phyloP scores from a whole-genome alignment of 2,113 vertebrate genomes.

The Ameiurus melas region DNA sequence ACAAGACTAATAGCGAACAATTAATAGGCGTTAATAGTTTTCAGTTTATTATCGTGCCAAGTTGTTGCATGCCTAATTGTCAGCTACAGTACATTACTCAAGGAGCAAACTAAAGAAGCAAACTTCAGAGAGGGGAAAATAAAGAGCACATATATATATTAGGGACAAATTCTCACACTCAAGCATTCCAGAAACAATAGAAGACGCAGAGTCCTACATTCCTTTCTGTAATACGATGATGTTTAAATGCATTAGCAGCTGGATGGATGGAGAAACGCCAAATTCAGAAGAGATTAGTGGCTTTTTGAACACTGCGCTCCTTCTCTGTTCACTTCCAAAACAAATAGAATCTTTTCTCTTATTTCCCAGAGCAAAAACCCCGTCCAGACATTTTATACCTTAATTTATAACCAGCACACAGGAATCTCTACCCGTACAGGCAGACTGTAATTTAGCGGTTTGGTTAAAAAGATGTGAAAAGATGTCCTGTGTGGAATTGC shows the following conservation, averaged over 20 bases:
- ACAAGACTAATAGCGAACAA: background rate
- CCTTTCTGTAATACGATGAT: slow-evolving; percentile 62
- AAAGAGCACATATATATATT: background rate
- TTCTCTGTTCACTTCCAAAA: slow-evolving; percentile 33
- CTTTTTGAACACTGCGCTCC: slow-evolving; percentile 16
- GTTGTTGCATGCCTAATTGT: background rate
- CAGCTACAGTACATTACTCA: too few species aligned
- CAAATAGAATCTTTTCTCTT: slow-evolving; percentile 25
- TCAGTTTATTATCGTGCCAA: background rate
- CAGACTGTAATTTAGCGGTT: slow-evolving; percentile 10
- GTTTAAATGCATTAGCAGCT: slow-evolving; percentile 66
- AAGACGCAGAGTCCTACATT: slow-evolving; percentile 59
- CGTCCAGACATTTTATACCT: slow-evolving; percentile 28
- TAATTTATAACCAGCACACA: slow-evolving; percentile 22
- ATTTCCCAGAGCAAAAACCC: background rate
- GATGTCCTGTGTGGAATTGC: background rate
- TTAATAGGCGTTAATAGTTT: background rate
- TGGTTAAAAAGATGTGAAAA: slow-evolving; percentile 4
- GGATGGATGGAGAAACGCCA: slow-evolving; percentile 37
- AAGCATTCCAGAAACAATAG: slow-evolving; percentile 18
- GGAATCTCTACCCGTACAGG: background rate
- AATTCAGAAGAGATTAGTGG: slow-evolving; percentile 29
- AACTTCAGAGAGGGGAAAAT: background rate
- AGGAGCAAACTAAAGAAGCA: background rate
- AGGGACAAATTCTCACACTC: slow-evolving; percentile 2